Evolutionary conservation across 2,797 vertebrate genomes (phyloP), one percentile per base, ranked within the genome.

Genomic region (Decapterus maruadsi): DNA sequence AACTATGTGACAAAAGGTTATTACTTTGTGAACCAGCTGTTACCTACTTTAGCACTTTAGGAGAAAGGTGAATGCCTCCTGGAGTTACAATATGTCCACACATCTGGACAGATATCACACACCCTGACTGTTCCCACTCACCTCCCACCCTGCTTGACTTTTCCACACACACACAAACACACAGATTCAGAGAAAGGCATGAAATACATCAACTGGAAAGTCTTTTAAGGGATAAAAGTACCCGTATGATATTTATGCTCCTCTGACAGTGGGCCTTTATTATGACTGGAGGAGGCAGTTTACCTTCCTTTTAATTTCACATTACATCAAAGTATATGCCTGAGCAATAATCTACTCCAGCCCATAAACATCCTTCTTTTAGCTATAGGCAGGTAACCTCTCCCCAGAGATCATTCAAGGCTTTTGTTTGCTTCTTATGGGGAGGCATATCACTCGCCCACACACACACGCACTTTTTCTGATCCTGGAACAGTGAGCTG

Each of bases 71-170:
- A 87, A 68, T 29, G 50, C 92, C 90, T 91, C 91, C 93, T 75
- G 87, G 72, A 84, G 91, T 69, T 80, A 51, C 93, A 94, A 89
- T 94, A 93, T 94, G 94, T 43, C 86, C 54, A 55, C 88, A 93
- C 93, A 95, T 94, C 94, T 95, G 94, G 92, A 62, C 67, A 65
- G 43, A 50, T 67, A 84, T 53, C 42, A 31, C 73, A 59, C 72
- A 78, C 62, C 48, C 65, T 78, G 59, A 82, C 55, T 76, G 64
- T 26, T 38, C 55, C 59, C 38, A n/a, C 65, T 17, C 36, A 26
- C 57, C 56, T 11, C 40, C 34, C 45, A 36, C 43, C 26, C 48
- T 8, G 46, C 40, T 54, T 29, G 17, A 48, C 45, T 36, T 2
- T 62, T 26, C 48, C 43, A 46, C 26, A 46, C 45, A 7, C 45